Conservation (phyloP, 2,113 vertebrate genomes). For the Phrynosoma platyrhinos region DNA sequence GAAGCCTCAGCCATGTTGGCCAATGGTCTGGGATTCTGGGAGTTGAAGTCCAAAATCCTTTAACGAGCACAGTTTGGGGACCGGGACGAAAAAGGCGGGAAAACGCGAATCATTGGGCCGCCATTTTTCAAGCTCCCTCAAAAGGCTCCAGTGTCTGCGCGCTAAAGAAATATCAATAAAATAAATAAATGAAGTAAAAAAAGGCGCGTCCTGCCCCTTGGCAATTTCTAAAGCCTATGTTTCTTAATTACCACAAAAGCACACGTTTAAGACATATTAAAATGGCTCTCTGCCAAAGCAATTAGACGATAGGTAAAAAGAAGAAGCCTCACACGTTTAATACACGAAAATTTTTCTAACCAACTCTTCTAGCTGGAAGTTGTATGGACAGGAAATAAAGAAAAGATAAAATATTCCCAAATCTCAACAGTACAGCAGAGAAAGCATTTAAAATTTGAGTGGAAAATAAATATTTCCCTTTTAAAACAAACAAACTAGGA, state of each 20-base stretch:
- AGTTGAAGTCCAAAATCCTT: no score
- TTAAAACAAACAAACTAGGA: no score
- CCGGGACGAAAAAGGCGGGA: background rate
- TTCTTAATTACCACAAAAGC: background rate
- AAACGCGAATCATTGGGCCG: background rate
- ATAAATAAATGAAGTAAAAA: no score
- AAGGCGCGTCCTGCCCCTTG: background rate
- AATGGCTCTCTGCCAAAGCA: background rate
- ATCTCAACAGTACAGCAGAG: background rate
- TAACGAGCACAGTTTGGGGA: no score
- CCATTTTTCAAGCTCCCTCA: background rate
- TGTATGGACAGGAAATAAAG: background rate
- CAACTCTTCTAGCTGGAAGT: background rate
- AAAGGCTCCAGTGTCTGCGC: background rate
- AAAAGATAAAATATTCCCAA: background rate
- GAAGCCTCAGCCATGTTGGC: no score
- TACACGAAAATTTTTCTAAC: background rate
- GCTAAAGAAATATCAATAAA: no score
- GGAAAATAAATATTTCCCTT: background rate
- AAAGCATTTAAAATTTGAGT: background rate
- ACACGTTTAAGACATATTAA: background rate
- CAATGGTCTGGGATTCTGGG: no score
- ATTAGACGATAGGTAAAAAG: background rate
- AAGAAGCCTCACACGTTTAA: background rate
- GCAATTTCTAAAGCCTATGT: no score